Percentiles rank a stretch among this genome's conserved stretches.
These are phyloP conservation scores for Rotaria magnacalcarata DNA, from an alignment of 2,888 invertebrate genomes.

Conservation along the genomic window DNA sequence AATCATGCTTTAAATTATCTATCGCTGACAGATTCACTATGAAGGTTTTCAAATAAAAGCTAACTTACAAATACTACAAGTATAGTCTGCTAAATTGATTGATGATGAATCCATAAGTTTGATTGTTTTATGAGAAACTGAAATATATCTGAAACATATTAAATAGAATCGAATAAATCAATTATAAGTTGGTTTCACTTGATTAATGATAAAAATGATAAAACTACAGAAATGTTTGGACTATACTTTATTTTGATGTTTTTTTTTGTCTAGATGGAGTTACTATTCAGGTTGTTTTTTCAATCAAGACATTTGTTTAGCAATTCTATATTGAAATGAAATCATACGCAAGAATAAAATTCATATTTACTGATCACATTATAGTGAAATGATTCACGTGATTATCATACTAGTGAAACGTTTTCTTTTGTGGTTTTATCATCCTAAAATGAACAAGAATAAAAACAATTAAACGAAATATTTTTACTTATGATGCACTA, in stretches of 20 bases:
- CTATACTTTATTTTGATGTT: background rate
- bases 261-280: background rate
- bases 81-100: background rate
- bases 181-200: background rate
- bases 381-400: constrained; percentile 94
- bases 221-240: background rate
- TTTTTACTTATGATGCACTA: constrained; percentile 69
- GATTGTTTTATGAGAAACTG: background rate
- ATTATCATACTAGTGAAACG: constrained; percentile 77
- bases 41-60: too few species aligned
- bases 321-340: too few species aligned
- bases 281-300: background rate
- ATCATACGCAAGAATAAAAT: too few species aligned
- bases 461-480: background rate
- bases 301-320: too few species aligned
- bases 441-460: constrained; percentile 50
- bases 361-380: constrained; percentile 64
- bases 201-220: background rate
- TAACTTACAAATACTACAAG: constrained; percentile 8
- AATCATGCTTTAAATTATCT: too few species aligned
- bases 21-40: too few species aligned
- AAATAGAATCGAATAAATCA: background rate
- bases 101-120: background rate
- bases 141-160: background rate
- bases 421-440: constrained; percentile 72